phyloP scores from a whole-genome alignment of 2,888 invertebrate species.

The Trachelus troglodyta region DNA sequence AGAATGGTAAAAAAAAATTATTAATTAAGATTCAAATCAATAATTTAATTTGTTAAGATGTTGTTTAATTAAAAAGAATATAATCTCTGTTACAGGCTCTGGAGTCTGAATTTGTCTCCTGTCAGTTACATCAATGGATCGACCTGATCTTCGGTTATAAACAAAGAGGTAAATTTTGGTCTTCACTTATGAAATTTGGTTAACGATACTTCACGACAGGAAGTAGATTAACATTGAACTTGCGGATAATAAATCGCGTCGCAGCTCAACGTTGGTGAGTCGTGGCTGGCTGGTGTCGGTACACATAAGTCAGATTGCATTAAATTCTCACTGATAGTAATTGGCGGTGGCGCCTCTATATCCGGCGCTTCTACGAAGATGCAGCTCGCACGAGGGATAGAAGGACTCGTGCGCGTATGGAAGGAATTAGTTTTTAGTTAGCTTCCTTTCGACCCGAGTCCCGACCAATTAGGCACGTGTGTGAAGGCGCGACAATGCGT shows the following conservation, averaged over 20 bases:
- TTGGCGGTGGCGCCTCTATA: slow-evolving; percentile 65
- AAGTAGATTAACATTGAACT: slow-evolving; percentile 7
- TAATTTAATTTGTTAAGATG: neutral
- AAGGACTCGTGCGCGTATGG: slow-evolving; percentile 52
- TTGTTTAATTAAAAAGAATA: slow-evolving; percentile 23
- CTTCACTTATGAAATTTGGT: neutral
- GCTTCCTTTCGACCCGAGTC: slow-evolving; percentile 49
- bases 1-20: slow-evolving; percentile 77
- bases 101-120: slow-evolving; percentile 99
- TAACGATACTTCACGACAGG: neutral
- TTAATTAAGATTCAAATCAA: neutral
- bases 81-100: slow-evolving; percentile 75
- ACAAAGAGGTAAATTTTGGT: slow-evolving; percentile 80
- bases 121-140: slow-evolving; percentile 99
- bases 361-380: slow-evolving; percentile 64
- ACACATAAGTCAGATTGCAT: slow-evolving; percentile 51
- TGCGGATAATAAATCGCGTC: neutral
- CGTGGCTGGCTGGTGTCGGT: slow-evolving; percentile 7
- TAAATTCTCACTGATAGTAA: slow-evolving; percentile 58
- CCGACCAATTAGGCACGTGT: slow-evolving; percentile 62
- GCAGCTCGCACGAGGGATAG: slow-evolving; percentile 21
- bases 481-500: slow-evolving; percentile 57
- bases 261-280: neutral
- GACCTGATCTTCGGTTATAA: slow-evolving; percentile 99
- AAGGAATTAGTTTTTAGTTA: slow-evolving; percentile 64